These are phyloP conservation scores for Paradoxurus hermaphroditus DNA, from an alignment of 2,113 vertebrate genomes.

Conservation along the genomic window DNA sequence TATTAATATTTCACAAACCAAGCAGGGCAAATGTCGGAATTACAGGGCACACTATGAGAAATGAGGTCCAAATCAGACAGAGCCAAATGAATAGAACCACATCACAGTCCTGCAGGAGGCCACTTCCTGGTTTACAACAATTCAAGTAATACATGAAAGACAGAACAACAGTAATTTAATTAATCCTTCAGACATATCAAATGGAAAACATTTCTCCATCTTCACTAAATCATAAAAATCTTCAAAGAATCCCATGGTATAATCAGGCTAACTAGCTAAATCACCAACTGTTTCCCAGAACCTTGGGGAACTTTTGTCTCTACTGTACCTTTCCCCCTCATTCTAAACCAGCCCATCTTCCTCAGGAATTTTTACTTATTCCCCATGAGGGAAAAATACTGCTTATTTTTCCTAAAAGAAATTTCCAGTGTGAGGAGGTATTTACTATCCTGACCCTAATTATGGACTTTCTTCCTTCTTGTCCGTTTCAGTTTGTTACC, in stretches of 20 bases:
- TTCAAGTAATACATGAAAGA: not conserved
- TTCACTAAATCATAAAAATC: not conserved
- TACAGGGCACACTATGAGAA: not conserved
- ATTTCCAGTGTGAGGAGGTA: not conserved
- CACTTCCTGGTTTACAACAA: not conserved
- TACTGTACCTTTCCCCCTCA: not conserved
- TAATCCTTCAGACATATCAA: not conserved
- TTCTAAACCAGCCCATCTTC: not conserved
- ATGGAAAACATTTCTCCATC: not conserved
- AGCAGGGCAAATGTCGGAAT: not conserved
- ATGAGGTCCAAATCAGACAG: not conserved
- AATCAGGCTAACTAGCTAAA: not conserved
- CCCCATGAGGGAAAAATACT: not conserved
- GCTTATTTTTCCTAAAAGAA: not conserved
- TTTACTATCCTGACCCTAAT: not conserved
- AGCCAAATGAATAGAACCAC: not conserved
- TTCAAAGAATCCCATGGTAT: not conserved
- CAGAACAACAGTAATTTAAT: not conserved
- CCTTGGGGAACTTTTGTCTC: not conserved
- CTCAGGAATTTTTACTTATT: not conserved
- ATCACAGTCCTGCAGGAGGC: not conserved
- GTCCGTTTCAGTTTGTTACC: not conserved
- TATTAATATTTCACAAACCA: slow-evolving; percentile 35
- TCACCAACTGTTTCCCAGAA: not conserved
- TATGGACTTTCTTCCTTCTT: not conserved